A percentile compares a stretch with the other conserved stretches of the same genome.
Evolutionary conservation across 2,113 vertebrate species (phyloP).

Genomic region (Rhodinocichla rosea): DNA sequence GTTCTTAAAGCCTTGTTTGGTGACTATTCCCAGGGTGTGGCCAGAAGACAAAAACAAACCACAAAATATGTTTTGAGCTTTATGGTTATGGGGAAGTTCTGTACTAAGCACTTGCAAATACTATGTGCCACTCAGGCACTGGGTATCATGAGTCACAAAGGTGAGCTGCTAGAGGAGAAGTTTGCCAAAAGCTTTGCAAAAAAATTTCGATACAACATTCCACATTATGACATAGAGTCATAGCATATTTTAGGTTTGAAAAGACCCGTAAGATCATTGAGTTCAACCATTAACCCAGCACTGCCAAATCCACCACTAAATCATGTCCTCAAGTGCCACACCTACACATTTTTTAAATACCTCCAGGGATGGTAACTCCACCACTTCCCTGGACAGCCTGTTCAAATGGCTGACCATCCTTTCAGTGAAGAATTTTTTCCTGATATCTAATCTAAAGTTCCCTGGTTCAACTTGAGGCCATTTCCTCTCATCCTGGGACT

Average conservation of each 20-base stretch:
- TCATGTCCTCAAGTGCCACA: neutral
- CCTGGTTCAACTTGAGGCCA: neutral
- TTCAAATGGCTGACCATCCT: neutral
- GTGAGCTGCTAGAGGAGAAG: neutral
- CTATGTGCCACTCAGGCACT: rapidly evolving
- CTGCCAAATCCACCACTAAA: neutral
- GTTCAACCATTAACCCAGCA: neutral
- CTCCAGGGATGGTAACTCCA: neutral
- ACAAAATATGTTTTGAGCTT: neutral
- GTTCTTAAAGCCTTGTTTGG: neutral
- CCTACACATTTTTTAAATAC: neutral
- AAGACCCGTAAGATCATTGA: neutral
- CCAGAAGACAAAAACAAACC: neutral
- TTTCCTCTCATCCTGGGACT: neutral
- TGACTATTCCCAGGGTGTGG: neutral
- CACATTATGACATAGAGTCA: neutral
- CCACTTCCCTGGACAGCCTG: neutral
- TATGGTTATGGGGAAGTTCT: neutral
- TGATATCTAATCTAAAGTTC: neutral
- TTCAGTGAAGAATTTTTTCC: neutral
- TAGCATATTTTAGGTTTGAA: neutral
- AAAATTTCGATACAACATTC: neutral
- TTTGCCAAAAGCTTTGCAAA: neutral
- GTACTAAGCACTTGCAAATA: neutral
- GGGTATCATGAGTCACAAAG: neutral